Evolutionary conservation across 2,888 invertebrate species (phyloP).

Genomic region (Cantharis rustica): DNA sequence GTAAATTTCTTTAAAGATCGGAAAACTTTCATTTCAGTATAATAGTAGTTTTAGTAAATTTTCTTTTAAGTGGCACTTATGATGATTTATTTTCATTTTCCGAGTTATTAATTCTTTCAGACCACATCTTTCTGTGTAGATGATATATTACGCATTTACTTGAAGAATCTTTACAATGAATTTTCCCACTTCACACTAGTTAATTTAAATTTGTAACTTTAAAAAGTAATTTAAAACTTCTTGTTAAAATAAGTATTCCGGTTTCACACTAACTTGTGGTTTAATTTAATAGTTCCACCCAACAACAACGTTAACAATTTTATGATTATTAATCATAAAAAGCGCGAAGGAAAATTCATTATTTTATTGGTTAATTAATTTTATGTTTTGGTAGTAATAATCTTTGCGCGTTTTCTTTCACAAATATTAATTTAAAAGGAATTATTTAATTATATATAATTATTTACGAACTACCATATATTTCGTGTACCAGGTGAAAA

Average conservation of each 20-base stretch:
- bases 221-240: neutral
- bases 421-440: neutral
- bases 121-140: neutral
- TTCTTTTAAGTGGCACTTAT: neutral
- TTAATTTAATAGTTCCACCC: neutral
- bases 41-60: neutral
- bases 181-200: neutral
- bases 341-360: neutral
- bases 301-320: neutral
- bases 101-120: neutral
- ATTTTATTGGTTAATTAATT: neutral
- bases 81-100: neutral
- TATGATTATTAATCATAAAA: neutral
- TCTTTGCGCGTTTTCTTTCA: neutral
- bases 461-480: neutral
- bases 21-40: neutral
- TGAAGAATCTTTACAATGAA: neutral
- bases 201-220: neutral
- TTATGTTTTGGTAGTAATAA: neutral
- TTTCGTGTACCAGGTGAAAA: neutral
- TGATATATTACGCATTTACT: neutral
- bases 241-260: neutral
- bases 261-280: neutral
- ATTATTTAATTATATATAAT: neutral
- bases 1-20: neutral